Conservation (phyloP, 2,888 invertebrate species). For the Aleiodes testaceus region DNA sequence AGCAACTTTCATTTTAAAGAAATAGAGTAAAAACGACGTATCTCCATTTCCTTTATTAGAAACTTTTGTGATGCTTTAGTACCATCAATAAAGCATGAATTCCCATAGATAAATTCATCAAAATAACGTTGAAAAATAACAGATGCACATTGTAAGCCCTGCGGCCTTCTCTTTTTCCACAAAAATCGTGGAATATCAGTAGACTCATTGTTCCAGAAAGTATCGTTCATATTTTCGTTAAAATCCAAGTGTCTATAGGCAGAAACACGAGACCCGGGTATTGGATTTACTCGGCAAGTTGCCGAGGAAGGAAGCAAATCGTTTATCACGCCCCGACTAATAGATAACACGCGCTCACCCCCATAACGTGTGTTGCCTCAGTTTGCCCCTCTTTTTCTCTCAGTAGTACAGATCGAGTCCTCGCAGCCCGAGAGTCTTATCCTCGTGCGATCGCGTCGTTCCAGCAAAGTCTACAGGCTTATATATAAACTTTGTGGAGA, state of each 20-base stretch:
- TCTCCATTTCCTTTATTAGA: not conserved
- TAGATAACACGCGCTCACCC: slow-evolving; percentile 55
- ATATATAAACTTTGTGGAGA: slow-evolving; percentile 18
- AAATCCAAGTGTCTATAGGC: not conserved
- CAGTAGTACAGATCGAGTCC: slow-evolving; percentile 42
- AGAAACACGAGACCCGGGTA: slow-evolving; percentile 37
- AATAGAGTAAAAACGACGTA: too few relatives aligned
- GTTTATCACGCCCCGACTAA: slow-evolving; percentile 57
- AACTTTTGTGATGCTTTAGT: too few relatives aligned
- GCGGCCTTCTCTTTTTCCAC: too few relatives aligned
- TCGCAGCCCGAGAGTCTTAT: slow-evolving; percentile 8
- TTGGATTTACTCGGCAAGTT: slow-evolving; percentile 55
- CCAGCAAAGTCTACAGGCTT: slow-evolving; percentile 11
- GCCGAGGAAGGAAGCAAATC: slow-evolving; percentile 56
- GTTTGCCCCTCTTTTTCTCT: slow-evolving; percentile 28
- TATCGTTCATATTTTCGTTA: slow-evolving; percentile 12
- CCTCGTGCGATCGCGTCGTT: slow-evolving; percentile 1
- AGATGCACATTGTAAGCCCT: too few relatives aligned
- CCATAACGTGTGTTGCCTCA: slow-evolving; percentile 48
- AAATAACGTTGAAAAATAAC: too few relatives aligned
- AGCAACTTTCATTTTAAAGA: not conserved
- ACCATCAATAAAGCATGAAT: too few relatives aligned
- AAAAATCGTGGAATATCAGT: too few relatives aligned
- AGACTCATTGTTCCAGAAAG: not conserved
- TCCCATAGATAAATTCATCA: too few relatives aligned